Evolutionary conservation across 1,140 invertebrate genomes (phyloP), one percentile per base, ranked within the genome.

Genomic region (Ostrea edulis): DNA sequence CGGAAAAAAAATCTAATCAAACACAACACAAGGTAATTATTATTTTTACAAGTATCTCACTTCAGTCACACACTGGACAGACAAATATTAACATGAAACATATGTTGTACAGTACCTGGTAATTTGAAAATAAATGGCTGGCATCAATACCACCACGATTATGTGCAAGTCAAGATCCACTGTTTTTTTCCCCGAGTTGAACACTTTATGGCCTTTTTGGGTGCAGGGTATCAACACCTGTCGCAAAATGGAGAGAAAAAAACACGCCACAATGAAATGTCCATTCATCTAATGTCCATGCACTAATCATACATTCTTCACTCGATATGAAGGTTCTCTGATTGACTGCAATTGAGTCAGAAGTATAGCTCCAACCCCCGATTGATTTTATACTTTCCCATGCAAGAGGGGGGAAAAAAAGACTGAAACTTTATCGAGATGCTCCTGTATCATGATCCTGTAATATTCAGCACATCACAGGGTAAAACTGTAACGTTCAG

Each of bases 141-240:
- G 68, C 22, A 77, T 77, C 68, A 77, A 77, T 77, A 35, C 68
- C 68, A 77, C 68, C 68, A 25, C 25, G 12, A 77, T 25, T 77
- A 25, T 71, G 7, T 77, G 12, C 9, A 12, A 77, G 1, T 29
- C 25, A 14, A 35, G 25, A 77, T 77, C 68, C 25, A 9, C 68
- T 77, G 22, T 77, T 29, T 20, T 58, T 58, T 58, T 25, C 12
- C 8, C 12, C 12, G 29, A 29, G 68, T 25, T 29, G 9, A 35
- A 29, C 29, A 62, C 55, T 62, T 20, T 14, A 14, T 29, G 25
- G 25, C 12, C 58, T 62, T n/a, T 12, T 62, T 62, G 58, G 22
- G 22, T 77, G 14, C 68, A 29, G 25, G 29, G 25, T 35, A 77
- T 35, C 22, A 77, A 77, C 68, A 77, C 68, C 68, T 77, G 68